Evolutionary conservation across 2,113 vertebrate genomes (phyloP), one percentile per base, ranked within the genome.

Genomic region (Sorex araneus): DNA sequence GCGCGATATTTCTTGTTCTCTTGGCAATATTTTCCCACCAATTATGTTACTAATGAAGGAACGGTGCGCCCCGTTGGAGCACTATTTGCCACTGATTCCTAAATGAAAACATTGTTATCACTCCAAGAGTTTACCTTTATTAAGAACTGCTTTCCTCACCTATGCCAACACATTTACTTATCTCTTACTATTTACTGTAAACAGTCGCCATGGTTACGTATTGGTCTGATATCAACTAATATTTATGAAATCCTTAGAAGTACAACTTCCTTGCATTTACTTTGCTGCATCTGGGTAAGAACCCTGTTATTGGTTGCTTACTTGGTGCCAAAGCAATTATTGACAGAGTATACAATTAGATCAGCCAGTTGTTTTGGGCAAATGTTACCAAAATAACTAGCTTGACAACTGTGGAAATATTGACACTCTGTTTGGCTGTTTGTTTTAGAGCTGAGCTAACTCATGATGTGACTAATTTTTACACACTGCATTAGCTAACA

Each of bases 81-180:
- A 34, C 0, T 0, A 45, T 50, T 90, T 66, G 64, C 69, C 28
- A 9, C 54, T 16, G 66, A 74, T 8, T 76, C 73, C 12, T 34
- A 40, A 77, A 18, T 76, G 83, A 74, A 73, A 95, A 77, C 63
- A 95, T 94, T 93, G 83, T 71, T 80, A 8, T 36, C 69, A 28
- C 9, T 43, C 50, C 23, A 32, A 34, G 23, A 54, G 34, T 80
- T 71, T 76, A 8, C 30, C 34, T 34, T 89, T 63, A 84, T 91
- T 54, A 87, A 92, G 30, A 50, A 21, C 45, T n/a, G 12, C 74
- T 81, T 92, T 74, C 34, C 54, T 96, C 40, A 92, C 54, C 34
- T 40, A 71, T 45, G 12, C 18, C 15, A 74, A n/a, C 43, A 82
- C 91, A 80, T 34, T 64, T 21, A 54, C 75, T 95, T 76, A 90